Percentiles rank a stretch among this genome's conserved stretches.
These are phyloP conservation scores for Python bivittatus DNA, from an alignment of 2,113 vertebrate genomes.

Conservation along the genomic window DNA sequence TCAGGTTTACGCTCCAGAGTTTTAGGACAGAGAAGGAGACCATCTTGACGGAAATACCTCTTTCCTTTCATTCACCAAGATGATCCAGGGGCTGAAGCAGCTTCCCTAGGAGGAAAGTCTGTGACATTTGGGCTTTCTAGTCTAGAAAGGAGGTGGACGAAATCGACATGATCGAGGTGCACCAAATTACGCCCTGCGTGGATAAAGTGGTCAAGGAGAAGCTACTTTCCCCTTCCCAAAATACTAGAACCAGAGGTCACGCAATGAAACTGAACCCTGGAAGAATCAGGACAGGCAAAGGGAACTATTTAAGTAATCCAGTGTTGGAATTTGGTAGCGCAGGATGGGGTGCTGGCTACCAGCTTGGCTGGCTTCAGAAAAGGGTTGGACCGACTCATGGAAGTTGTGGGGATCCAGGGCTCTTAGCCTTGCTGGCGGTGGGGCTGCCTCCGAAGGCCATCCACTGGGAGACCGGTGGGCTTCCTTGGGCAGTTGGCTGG, in stretches of 20 bases:
- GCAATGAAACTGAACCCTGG: not conserved
- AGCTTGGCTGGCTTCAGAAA: not conserved
- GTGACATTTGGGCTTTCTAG: not conserved
- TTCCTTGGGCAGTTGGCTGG: not conserved
- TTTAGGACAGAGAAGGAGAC: not conserved
- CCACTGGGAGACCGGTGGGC: not conserved
- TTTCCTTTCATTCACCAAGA: not conserved
- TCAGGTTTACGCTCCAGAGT: too few species aligned
- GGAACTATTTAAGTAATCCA: not conserved
- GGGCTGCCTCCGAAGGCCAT: not conserved
- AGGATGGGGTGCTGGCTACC: not conserved
- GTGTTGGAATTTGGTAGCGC: not conserved
- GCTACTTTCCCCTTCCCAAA: not conserved
- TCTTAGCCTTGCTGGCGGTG: not conserved
- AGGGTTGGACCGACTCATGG: rapidly evolving
- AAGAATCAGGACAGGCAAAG: not conserved
- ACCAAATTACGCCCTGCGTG: not conserved
- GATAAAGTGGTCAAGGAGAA: not conserved
- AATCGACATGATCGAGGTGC: not conserved
- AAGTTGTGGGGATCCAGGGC: not conserved
- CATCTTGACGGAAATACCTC: not conserved
- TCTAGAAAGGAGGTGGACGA: not conserved
- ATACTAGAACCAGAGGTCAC: not conserved
- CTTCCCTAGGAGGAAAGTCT: not conserved
- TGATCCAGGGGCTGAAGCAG: not conserved